Conservation (phyloP, 1,140 invertebrate genomes). For the Brachionus calyciflorus region DNA sequence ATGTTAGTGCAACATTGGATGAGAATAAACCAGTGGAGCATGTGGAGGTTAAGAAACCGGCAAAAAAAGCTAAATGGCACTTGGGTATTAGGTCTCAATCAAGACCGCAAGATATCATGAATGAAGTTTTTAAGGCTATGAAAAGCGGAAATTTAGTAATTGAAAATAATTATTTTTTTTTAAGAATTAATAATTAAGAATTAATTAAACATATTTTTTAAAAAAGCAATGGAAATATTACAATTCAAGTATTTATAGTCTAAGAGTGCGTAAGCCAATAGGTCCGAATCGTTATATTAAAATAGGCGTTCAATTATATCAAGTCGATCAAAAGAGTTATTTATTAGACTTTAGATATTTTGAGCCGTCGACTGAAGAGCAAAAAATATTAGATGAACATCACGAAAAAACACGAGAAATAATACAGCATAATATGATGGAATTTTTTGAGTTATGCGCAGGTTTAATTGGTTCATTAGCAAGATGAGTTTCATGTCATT, state of each 20-base stretch:
- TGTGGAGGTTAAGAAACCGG: background rate
- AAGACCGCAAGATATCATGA: slow-evolving; percentile 98
- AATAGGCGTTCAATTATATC: slow-evolving; percentile 97
- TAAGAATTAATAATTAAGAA: background rate
- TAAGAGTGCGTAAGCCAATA: slow-evolving; percentile 27
- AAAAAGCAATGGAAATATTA: slow-evolving; percentile 45
- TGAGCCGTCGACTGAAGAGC: slow-evolving; percentile 48
- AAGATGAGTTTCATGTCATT: too few relatives aligned
- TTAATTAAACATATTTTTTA: background rate
- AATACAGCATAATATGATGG: slow-evolving; percentile 85
- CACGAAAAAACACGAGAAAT: slow-evolving; percentile 53
- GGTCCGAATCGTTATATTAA: slow-evolving; percentile 64
- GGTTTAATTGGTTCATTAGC: slow-evolving; percentile 94
- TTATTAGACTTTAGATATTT: slow-evolving; percentile 76
- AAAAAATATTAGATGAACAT: slow-evolving; percentile 54
- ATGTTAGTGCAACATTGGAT: background rate
- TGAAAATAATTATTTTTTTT: too few relatives aligned
- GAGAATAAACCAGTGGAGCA: background rate
- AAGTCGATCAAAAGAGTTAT: slow-evolving; percentile 96
- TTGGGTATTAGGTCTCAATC: slow-evolving; percentile 93
- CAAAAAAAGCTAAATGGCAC: slow-evolving; percentile 98
- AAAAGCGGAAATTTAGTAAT: slow-evolving; percentile 86
- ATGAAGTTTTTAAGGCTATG: slow-evolving; percentile 98
- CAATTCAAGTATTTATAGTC: slow-evolving; percentile 46
- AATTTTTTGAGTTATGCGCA: slow-evolving; percentile 99